Percentiles rank a stretch among this genome's conserved stretches.
Evolutionary conservation across 2,797 vertebrate species (phyloP).

Genomic region (Tarsius wallacei): DNA sequence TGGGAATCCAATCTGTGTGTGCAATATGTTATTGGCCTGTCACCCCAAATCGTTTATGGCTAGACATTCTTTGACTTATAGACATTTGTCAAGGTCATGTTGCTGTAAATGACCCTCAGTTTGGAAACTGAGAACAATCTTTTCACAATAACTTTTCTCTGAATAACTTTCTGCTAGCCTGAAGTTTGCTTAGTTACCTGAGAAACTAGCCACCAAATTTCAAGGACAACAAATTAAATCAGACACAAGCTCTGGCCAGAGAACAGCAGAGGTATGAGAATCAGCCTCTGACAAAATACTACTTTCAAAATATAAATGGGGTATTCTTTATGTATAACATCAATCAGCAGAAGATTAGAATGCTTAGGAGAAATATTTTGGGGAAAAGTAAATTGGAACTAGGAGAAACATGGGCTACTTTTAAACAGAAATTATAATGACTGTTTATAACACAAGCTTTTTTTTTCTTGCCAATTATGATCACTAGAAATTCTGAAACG

Average conservation of each 20-base stretch:
- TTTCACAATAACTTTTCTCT: constrained; percentile 74
- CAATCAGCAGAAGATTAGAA: background rate
- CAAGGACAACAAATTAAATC: constrained; percentile 66
- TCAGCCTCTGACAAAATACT: background rate
- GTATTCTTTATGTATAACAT: background rate
- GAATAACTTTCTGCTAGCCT: constrained; percentile 54
- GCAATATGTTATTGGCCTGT: constrained; percentile 64
- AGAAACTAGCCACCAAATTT: constrained; percentile 61
- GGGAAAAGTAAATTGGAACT: background rate
- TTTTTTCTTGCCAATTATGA: background rate
- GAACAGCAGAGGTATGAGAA: background rate
- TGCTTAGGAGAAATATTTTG: background rate
- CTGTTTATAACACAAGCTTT: background rate
- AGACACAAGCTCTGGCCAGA: background rate
- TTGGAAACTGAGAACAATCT: constrained; percentile 65
- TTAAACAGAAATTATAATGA: background rate
- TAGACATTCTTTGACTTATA: constrained; percentile 71
- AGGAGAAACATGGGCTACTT: background rate
- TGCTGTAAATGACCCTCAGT: constrained; percentile 72
- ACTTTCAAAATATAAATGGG: background rate
- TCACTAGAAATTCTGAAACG: background rate
- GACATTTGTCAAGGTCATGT: constrained; percentile 80
- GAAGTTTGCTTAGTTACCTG: constrained; percentile 62
- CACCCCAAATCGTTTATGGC: constrained; percentile 64
- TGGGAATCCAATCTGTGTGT: constrained; percentile 67